phyloP scores from a whole-genome alignment of 2,797 vertebrate genomes.

The Morelia viridis region DNA sequence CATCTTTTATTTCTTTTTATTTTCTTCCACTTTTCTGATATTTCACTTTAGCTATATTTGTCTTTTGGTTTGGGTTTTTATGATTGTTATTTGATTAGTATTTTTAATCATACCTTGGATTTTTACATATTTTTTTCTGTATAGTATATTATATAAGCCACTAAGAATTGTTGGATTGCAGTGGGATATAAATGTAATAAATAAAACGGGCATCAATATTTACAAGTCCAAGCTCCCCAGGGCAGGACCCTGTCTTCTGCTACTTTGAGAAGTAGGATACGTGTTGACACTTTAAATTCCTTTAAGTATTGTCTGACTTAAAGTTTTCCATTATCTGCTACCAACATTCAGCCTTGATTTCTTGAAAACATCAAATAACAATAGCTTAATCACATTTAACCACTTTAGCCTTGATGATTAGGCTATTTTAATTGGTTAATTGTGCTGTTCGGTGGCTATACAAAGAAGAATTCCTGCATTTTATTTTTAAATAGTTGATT shows the following conservation, averaged over 20 bases:
- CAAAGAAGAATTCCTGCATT: not conserved
- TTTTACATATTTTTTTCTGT: not conserved
- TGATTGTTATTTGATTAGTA: not conserved
- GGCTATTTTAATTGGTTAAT: constrained; percentile 15
- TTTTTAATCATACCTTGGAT: not conserved
- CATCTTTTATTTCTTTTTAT: not conserved
- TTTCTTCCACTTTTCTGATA: not conserved
- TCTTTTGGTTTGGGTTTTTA: not conserved
- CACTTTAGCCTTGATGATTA: not conserved
- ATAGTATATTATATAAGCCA: not conserved
- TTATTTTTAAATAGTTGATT: not conserved
- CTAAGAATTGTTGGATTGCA: not conserved
- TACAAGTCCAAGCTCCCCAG: not conserved
- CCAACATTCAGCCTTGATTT: constrained; percentile 15
- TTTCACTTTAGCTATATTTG: not conserved
- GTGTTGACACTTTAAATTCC: not conserved
- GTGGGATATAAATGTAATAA: not conserved
- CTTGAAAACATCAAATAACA: not conserved
- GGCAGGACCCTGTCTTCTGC: not conserved
- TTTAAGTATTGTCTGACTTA: not conserved
- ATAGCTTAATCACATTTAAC: not conserved
- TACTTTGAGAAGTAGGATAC: not conserved
- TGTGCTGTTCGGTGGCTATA: not conserved
- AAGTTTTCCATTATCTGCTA: not conserved
- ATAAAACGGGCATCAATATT: not conserved